Base-by-base conservation (phyloP, 2,888 invertebrate genomes). In the Uloborus plumipes region DNA sequence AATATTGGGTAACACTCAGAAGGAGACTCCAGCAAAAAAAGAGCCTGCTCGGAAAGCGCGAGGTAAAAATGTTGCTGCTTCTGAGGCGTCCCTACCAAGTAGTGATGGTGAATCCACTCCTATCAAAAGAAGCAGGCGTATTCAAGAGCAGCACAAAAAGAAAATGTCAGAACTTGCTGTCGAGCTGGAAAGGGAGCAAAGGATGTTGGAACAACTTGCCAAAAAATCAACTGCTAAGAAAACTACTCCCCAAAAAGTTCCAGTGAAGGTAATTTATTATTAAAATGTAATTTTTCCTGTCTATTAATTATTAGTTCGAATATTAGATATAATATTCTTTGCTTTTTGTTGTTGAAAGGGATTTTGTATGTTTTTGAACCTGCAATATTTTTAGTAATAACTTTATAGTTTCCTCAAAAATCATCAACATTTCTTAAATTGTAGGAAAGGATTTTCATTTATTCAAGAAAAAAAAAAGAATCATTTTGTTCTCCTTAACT, bases 41-140 rank as follows among this genome's bases (percentile, higher is more conserved):
- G 13, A 9, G 39, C 73, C 55, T 66, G 82, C 61, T 58, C 80
- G 49, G 71, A 84, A 47, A 31, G 70, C 49, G 61, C 71, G 15
- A 74, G 69, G 55, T 22, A 72, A 55, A 73, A 73, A 79, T 7
- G 49, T 87, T 83, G 85, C 85, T 84, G 55, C 86, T 84, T 39
- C 85, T 73, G 75, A 86, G 80, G 77, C 85, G 86, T 80, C 79
- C 11, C 31, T 47, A 1, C 53, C 69, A 1, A 80, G 80, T 22
- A 86, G 85, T 50, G 85, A 90, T 1, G 70, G 62, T 58, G 76
- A 59, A n/a, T 71, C 72, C 2, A 71, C 85, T 31, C 85, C 85
- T 16, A 65, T 84, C 22, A 86, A 84, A 82, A 84, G 85, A 77
- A 85, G 86, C 2, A 91, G 96, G 0, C 91, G 97, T 82, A 94